Evolutionary conservation across 2,888 invertebrate species (phyloP), one percentile per base, ranked within the genome.

Genomic region (Synergus laeviventris): DNA sequence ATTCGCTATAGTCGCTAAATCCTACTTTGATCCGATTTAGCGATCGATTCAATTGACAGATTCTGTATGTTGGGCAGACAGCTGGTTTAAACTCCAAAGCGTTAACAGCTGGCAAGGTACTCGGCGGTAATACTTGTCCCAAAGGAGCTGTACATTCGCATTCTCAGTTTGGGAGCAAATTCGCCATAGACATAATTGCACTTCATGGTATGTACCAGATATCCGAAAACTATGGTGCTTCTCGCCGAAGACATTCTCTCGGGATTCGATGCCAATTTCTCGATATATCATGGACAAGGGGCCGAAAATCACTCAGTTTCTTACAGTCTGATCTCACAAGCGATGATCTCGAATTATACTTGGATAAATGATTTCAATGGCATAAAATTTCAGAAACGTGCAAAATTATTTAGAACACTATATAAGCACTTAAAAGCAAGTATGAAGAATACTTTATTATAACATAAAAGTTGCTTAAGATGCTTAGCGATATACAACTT

Each of bases 71-170:
- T 76, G 59, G 39, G 64, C 70, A 59, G 59, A 24, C 18, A 24
- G 36, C 64, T 59, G 42, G 54, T 42, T 81, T 81, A 80, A 83
- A 78, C 80, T 42, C 81, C 81, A 80, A 84, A 79, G 81, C 80
- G 79, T 78, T 78, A 74, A 76, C 79, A 81, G 81, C 82, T 81
- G 83, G 80, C 81, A 85, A 84, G 85, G 83, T 84, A 82, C 79
- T 80, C 76, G 78, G 85, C n/a, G n/a, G 84, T 85, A 85, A 85
- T 83, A 82, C 81, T 74, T 42, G 60, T 78, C 78, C 74, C 75
- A 16, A 60, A 78, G 76, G 74, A 78, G 74, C 56, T 49, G 66
- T 75, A 75, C 75, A 75, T 54, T 64, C 75, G 73, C 75, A 75
- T 77, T 75, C 74, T 76, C 56, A 62, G 73, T 70, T 70, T 70